These are phyloP conservation scores for Centropus bengalensis DNA, from an alignment of 2,113 vertebrate genomes.

Conservation along the genomic window DNA sequence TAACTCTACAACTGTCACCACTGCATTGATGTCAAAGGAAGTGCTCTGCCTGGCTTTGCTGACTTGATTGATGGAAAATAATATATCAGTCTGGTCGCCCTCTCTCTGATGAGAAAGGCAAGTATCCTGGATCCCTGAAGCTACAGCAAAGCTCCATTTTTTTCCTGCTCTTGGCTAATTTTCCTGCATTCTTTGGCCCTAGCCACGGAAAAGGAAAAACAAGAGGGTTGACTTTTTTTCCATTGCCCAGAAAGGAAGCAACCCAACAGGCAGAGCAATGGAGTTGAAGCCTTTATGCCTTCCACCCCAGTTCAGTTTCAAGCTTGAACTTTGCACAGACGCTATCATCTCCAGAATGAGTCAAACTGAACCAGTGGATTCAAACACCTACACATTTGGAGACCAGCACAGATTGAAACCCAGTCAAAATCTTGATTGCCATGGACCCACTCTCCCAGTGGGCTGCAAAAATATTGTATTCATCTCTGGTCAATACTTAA, in stretches of 20 bases:
- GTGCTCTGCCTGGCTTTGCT: constrained; percentile 65
- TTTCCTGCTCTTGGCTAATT: constrained; percentile 24
- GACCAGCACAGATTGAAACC: neutral
- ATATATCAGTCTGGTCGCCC: constrained; percentile 54
- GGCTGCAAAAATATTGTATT: neutral
- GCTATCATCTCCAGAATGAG: neutral
- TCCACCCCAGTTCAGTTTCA: neutral
- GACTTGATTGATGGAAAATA: constrained; percentile 66
- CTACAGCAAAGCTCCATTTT: neutral
- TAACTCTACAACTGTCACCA: constrained; percentile 66
- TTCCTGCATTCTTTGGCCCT: constrained; percentile 31
- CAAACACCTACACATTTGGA: neutral
- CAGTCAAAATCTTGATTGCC: neutral
- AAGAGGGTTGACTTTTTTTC: constrained; percentile 33
- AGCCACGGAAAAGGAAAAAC: constrained; percentile 26
- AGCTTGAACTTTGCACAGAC: neutral
- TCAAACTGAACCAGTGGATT: neutral
- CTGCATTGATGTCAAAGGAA: constrained; percentile 65
- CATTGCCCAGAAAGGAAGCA: constrained; percentile 18
- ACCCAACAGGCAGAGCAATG: neutral
- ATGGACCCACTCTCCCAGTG: neutral
- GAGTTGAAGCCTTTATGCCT: neutral
- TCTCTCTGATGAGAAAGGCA: constrained; percentile 44
- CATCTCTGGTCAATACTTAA: neutral
- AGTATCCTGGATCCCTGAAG: constrained; percentile 49